Percentiles rank a stretch among this genome's conserved stretches.
These are phyloP conservation scores for Chrysopa pallens DNA, from an alignment of 1,140 invertebrate genomes.

Conservation along the genomic window DNA sequence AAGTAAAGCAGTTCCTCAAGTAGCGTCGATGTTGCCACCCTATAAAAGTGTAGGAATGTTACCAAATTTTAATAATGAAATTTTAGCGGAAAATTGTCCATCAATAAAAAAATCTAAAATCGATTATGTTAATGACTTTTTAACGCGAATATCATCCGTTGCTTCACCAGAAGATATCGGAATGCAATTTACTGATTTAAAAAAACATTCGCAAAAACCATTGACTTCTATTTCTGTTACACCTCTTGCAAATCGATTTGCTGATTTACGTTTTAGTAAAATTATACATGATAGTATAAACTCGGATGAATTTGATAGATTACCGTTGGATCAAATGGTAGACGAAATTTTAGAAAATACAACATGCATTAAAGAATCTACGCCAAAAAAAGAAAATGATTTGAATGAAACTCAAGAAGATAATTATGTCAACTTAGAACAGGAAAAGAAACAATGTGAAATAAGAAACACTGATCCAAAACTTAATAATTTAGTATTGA, in stretches of 20 bases:
- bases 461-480: background rate
- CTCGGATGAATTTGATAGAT: conserved; percentile 13
- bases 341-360: conserved; percentile 16
- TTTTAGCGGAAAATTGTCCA: conserved; percentile 2
- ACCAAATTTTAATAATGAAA: background rate
- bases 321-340: conserved; percentile 20
- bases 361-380: conserved; percentile 8
- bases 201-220: background rate
- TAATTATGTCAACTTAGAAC: conserved; percentile 10
- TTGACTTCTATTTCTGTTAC: conserved; percentile 6
- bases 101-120: conserved; percentile 15
- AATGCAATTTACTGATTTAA: conserved; percentile 4
- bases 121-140: conserved; percentile 28
- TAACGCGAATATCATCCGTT: conserved; percentile 30
- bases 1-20: background rate
- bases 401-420: conserved; percentile 15
- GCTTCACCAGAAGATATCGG: conserved; percentile 26
- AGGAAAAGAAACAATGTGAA: conserved; percentile 10
- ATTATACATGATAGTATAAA: background rate
- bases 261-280: conserved; percentile 15
- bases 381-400: conserved; percentile 10
- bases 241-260: conserved; percentile 18
- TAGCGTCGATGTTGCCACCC: background rate
- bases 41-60: background rate
- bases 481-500: background rate